Base-by-base conservation (phyloP, 2,888 invertebrate species). In the Hyalella azteca region DNA sequence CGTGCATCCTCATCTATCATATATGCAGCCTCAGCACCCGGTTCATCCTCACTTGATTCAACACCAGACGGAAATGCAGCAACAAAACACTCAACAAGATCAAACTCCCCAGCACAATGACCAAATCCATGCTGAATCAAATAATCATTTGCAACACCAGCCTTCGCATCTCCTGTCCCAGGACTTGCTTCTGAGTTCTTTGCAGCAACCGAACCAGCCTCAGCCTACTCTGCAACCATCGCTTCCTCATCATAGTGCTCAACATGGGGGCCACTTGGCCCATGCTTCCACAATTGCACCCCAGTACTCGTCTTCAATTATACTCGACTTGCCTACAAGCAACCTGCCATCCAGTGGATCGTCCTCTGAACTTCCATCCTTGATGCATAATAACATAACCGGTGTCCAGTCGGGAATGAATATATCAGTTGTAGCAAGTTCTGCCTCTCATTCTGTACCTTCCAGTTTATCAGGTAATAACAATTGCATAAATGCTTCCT, bases 141-240 rank as follows among this genome's bases (percentile, higher is more conserved):
- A 78, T 9, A 36, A 19, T 15, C 49, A 45, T 26, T 40, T 66
- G 48, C 78, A 54, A n/a, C 78, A 59, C 19, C 78, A 59, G 41
- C 76, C 76, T 22, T 66, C 78, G 11, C 78, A 60, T 15, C 79
- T 79, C 36, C 81, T 80, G 73, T 79, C 78, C 73, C 83, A 83
- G 45, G 81, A 81, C 29, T 73, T 66, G n/a, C 73, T 48, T n/a
- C 3, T 66, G 39, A n/a, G n/a, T n/a, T 36, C 66, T 1, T 3
- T 78, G 73, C 78, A 78, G 29, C 41, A 60, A n/a, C 78, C 78
- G 3, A 76, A 80, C 45, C 79, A 59, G 32, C 60, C 66, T 32
- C 78, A 78, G 48, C 41, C 22, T 40, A 39, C 66, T 26, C 78
- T 29, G 66, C 78, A 78, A 36, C 41, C 22, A 22, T 40, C 66